Conservation (phyloP, 2,797 vertebrate genomes). For the Cirrhinus mrigala region DNA sequence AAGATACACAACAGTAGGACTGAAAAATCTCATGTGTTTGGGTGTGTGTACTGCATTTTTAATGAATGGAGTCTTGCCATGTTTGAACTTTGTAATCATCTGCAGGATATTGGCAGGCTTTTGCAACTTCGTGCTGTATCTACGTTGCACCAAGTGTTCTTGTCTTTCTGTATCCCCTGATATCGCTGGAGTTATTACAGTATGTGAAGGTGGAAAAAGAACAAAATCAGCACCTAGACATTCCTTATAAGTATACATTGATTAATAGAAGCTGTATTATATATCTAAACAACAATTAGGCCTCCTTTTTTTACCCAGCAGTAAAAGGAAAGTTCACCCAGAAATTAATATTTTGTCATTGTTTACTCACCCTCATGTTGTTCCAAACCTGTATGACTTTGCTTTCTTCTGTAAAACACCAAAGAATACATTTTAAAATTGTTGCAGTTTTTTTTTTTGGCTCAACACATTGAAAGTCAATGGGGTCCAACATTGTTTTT, state of each 20-base stretch:
- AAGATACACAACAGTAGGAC: conserved; percentile 57
- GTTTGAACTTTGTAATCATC: conserved; percentile 65
- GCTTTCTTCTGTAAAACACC: not conserved
- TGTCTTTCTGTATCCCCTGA: conserved; percentile 4
- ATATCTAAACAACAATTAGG: not conserved
- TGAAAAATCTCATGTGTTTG: conserved; percentile 54
- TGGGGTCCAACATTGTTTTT: not conserved
- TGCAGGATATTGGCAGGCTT: conserved; percentile 28
- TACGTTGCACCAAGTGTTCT: conserved; percentile 22
- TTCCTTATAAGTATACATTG: not conserved
- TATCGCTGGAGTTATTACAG: not conserved
- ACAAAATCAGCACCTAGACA: not conserved
- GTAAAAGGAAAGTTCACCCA: not conserved
- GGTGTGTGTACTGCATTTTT: conserved; percentile 64
- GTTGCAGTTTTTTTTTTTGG: not conserved
- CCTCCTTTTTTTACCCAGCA: not conserved
- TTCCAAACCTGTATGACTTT: not conserved
- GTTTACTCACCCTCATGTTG: not conserved
- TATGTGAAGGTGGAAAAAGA: not conserved
- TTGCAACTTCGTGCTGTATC: conserved; percentile 1
- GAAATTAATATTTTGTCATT: not conserved
- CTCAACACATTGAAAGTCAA: not conserved
- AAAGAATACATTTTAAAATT: not conserved
- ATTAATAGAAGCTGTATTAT: not conserved
- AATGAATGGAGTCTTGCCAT: conserved; percentile 60